phyloP scores from a whole-genome alignment of 2,113 vertebrate genomes.

The Psettodes erumei region DNA sequence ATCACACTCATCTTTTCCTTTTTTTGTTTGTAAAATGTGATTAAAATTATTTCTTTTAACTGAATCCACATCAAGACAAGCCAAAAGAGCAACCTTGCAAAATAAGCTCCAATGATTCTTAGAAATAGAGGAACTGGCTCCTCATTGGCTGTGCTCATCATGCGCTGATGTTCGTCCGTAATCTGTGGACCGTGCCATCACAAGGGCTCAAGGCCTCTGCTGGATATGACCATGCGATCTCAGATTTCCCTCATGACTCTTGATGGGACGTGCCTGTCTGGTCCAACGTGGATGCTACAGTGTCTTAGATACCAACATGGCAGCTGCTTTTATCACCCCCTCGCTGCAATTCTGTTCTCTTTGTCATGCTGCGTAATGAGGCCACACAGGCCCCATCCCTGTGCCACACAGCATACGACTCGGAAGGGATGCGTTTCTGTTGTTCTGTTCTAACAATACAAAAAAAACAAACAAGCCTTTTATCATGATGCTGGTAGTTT shows the following conservation, averaged over 20 bases:
- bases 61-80: slow-evolving; percentile 46
- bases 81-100: slow-evolving; percentile 47
- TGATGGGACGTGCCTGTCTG: slow-evolving; percentile 57
- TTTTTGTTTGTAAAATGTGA: slow-evolving; percentile 27
- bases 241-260: slow-evolving; percentile 24
- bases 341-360: slow-evolving; percentile 26
- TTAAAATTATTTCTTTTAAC: slow-evolving; percentile 51
- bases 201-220: slow-evolving; percentile 58
- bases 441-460: slow-evolving; percentile 37
- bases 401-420: slow-evolving; percentile 41
- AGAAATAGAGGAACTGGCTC: slow-evolving; percentile 23
- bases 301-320: slow-evolving; percentile 68
- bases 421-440: slow-evolving; percentile 14
- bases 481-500: slow-evolving; percentile 62
- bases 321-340: slow-evolving; percentile 55
- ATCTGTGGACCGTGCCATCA: slow-evolving; percentile 40
- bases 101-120: slow-evolving; percentile 32
- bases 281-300: slow-evolving; percentile 56
- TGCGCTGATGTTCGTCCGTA: slow-evolving; percentile 35
- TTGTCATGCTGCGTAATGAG: slow-evolving; percentile 23
- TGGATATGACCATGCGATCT: slow-evolving; percentile 51
- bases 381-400: slow-evolving; percentile 2
- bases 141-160: slow-evolving; percentile 30
- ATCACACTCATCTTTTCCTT: slow-evolving; percentile 15
- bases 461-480: slow-evolving; percentile 48